phyloP scores from a whole-genome alignment of 2,113 vertebrate species.

The Neolamprologus longior region DNA sequence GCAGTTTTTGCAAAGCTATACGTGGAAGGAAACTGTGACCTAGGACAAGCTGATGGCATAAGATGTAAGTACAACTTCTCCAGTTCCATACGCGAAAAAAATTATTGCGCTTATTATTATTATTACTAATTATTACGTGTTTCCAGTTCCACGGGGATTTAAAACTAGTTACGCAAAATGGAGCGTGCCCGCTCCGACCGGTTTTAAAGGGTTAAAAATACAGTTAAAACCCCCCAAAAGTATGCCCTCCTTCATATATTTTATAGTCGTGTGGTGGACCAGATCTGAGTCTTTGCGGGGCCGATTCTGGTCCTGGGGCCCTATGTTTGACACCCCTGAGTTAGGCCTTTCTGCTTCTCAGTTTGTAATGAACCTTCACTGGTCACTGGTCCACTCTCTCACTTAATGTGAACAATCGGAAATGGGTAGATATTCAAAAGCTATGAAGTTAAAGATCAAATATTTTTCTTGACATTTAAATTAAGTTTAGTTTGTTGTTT shows the following conservation, averaged over 20 bases:
- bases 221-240: fast-evolving
- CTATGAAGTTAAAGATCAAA: background rate
- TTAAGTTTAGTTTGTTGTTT: background rate
- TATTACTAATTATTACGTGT: background rate
- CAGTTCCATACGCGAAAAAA: fast-evolving
- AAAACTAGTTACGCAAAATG: background rate
- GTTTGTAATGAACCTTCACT: background rate
- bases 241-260: background rate
- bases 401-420: background rate
- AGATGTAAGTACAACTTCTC: fast-evolving
- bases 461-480: background rate
- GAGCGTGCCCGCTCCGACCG: fast-evolving
- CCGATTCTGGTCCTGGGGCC: background rate
- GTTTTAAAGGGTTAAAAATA: background rate
- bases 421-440: background rate
- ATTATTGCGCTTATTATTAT: background rate
- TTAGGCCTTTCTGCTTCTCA: background rate
- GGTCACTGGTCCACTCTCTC: background rate
- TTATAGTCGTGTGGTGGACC: background rate
- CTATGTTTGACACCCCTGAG: background rate
- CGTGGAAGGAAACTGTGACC: fast-evolving
- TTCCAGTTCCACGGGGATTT: background rate
- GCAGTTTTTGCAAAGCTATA: fast-evolving
- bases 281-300: background rate
- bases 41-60: too few species aligned